phyloP scores from a whole-genome alignment of 2,888 invertebrate genomes.

The Reticulitermes lucifugus region DNA sequence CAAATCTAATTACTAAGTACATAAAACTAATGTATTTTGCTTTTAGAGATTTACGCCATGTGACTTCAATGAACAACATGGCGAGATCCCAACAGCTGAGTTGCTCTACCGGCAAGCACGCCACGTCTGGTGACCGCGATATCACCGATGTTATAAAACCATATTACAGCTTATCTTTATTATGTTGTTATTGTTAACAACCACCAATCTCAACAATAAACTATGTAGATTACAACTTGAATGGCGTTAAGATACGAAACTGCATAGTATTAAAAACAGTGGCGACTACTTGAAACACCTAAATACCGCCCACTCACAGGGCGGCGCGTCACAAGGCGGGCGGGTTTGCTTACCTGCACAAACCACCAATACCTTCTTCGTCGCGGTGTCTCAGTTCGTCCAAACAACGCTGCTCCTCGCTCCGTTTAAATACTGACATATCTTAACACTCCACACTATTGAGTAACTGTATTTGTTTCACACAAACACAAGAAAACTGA shows the following conservation, averaged over 20 bases:
- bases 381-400: conserved; percentile 66
- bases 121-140: conserved; percentile 43
- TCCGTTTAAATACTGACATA: conserved; percentile 70
- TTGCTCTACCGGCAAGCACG: conserved; percentile 51
- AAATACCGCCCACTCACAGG: conserved; percentile 47
- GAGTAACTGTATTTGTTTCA: conserved; percentile 49
- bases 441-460: conserved; percentile 55
- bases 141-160: background rate
- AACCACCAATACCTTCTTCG: conserved; percentile 65
- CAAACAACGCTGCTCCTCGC: conserved; percentile 67
- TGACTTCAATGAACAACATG: conserved; percentile 55
- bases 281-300: conserved; percentile 24
- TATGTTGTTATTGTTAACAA: background rate
- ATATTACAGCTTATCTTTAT: background rate
- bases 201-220: background rate
- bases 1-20: too few relatives aligned
- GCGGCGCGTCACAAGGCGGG: conserved; percentile 46
- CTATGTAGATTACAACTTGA: background rate
- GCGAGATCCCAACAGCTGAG: conserved; percentile 57
- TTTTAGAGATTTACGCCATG: conserved; percentile 38
- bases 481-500: conserved; percentile 54
- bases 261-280: background rate
- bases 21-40: background rate
- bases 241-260: background rate
- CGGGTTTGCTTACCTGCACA: conserved; percentile 64